Base-by-base conservation (phyloP, 2,888 invertebrate genomes). In the Latheticus oryzae region DNA sequence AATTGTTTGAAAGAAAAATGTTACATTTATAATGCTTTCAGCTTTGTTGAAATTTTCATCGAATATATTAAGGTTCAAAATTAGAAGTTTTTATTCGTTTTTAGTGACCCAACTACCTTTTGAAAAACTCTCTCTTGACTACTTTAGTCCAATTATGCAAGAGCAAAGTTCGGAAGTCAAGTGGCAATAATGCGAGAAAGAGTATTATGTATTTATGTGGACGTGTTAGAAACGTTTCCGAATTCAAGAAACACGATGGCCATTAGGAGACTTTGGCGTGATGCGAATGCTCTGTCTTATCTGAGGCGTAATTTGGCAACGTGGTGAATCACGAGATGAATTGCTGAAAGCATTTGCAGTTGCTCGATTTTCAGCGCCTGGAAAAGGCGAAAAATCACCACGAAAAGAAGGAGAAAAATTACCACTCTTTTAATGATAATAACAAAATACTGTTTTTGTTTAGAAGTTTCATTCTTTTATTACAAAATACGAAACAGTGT, bases 151-250 rank as follows among this genome's bases (percentile, higher is more conserved):
- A 42, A 26, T 42, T 42, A 42, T 42, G 28, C 28, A 42, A 12
- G n/a, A 5, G 13, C 7, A 28, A 33, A 47, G 33, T 47, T 11
- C 33, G 15, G 13, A 7, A 42, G 28, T 16, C 26, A 42, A 28
- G 9, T 15, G 32, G 47, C 28, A 37, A 26, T 42, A 50, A 50
- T 9, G 26, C 28, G 30, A 51, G 19, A 15, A 26, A 28, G 51
- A 30, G 15, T 15, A 21, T 38, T 51, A 51, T 26, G 51, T 51
- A 51, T 38, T 51, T 38, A 51, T 40, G 51, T 12, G 51, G 21
- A 40, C 38, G 40, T 40, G 40, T 12, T 21, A 26, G n/a, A 51
- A 38, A 19, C 51, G 51, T 7, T 51, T 50, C 28, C 9, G 47
- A 33, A 47, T 47, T 47, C 47, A 47, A 9, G 5, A 15, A 33